These are phyloP conservation scores for Notospermus geniculatus DNA, from an alignment of 1,140 invertebrate species.

Conservation along the genomic window DNA sequence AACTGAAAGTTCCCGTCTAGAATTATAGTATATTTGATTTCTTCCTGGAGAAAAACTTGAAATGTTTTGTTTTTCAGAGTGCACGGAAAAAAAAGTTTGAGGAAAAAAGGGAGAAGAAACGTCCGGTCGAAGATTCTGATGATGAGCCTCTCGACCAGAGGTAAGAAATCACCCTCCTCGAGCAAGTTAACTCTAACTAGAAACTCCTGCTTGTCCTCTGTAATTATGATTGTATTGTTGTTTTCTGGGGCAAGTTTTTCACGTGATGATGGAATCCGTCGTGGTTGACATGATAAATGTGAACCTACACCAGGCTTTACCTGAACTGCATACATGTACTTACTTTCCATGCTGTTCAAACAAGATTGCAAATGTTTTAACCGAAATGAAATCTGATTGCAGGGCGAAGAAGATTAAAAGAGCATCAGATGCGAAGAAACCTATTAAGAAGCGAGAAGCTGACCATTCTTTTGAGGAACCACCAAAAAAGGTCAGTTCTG, in stretches of 20 bases:
- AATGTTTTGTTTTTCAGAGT: constrained; percentile 53
- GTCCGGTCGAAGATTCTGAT: constrained; percentile 27
- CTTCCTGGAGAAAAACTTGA: not conserved
- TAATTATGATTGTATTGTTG: too few species aligned
- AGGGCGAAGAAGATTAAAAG: not conserved
- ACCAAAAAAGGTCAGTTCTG: too few species aligned
- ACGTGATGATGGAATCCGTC: too few species aligned
- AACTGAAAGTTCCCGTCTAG: not conserved
- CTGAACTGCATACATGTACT: too few species aligned
- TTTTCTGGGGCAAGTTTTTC: too few species aligned
- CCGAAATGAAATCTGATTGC: too few species aligned
- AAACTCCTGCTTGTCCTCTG: too few species aligned
- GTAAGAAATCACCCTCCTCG: not conserved
- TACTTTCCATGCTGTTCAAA: too few species aligned
- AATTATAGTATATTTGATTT: not conserved
- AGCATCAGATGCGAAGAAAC: not conserved
- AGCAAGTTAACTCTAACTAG: constrained; percentile 26
- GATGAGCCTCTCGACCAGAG: constrained; percentile 27
- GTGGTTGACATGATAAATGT: too few species aligned
- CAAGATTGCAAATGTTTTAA: too few species aligned
- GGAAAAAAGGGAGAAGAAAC: constrained; percentile 26
- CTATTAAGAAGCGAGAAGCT: constrained; percentile 4
- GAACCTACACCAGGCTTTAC: too few species aligned
- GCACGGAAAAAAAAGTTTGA: constrained; percentile 59
- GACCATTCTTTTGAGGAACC: too few species aligned